A percentile compares a stretch with the other conserved stretches of the same genome.
These are phyloP conservation scores for Aurelia aurita complex sp. Pacific DNA, from an alignment of 30 jellyfish, hydroid and myxozoan genomes.

Conservation along the genomic window DNA sequence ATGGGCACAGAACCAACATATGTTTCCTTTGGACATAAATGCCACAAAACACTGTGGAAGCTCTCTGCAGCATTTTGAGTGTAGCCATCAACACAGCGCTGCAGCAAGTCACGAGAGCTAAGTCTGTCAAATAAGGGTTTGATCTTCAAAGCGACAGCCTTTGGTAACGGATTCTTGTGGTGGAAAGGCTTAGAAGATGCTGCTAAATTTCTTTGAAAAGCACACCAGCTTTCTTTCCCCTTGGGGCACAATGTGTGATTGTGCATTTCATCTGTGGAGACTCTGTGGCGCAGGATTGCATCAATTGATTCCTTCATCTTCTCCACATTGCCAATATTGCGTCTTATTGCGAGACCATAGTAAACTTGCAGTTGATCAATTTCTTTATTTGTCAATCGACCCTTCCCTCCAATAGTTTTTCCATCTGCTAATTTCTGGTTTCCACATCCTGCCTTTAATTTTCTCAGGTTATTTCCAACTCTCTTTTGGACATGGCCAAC, in stretches of 20 bases:
- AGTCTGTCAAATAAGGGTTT: slow-evolving; percentile 23
- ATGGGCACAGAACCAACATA: slow-evolving; percentile 3
- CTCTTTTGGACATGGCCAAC: slow-evolving; percentile 5
- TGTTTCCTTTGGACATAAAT: slow-evolving; percentile 19
- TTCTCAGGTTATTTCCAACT: slow-evolving; percentile 39
- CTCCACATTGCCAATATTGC: slow-evolving; percentile 13
- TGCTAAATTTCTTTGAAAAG: slow-evolving; percentile 5
- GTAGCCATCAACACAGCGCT: slow-evolving; percentile 42
- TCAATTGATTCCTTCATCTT: slow-evolving; percentile 6
- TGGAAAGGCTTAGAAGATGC: not conserved
- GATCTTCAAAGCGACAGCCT: slow-evolving; percentile 11
- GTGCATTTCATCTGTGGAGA: slow-evolving; percentile 12
- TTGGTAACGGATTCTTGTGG: slow-evolving; percentile 8
- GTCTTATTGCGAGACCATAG: slow-evolving; percentile 41
- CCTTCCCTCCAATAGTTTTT: slow-evolving; percentile 31
- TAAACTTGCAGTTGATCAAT: slow-evolving; percentile 40
- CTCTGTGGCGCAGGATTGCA: slow-evolving; percentile 33
- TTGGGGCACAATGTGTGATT: slow-evolving; percentile 27
- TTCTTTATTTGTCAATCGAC: slow-evolving; percentile 13
- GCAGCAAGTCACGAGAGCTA: slow-evolving; percentile 7
- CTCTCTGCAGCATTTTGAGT: slow-evolving; percentile 30
- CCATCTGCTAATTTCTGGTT: slow-evolving; percentile 17
- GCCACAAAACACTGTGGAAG: slow-evolving; percentile 15
- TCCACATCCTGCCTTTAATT: not conserved
- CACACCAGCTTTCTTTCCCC: slow-evolving; percentile 33